A percentile compares a stretch with the other conserved stretches of the same genome.
phyloP scores from a whole-genome alignment of 2,113 vertebrate genomes.

The Mustelus asterias region DNA sequence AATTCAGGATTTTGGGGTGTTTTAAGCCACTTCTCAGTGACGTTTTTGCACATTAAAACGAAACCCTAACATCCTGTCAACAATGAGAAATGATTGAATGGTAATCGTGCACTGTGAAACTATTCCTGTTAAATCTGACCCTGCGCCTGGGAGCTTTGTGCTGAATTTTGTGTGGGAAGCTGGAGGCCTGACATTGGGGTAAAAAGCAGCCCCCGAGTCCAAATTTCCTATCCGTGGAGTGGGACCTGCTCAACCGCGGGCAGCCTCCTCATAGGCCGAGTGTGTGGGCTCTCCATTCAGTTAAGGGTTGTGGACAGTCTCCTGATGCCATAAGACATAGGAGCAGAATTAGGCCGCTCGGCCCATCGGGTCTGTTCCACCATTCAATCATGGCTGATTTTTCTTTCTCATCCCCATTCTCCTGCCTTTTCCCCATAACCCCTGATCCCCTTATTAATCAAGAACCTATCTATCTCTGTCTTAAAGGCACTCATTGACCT shows the following conservation, averaged over 20 bases:
- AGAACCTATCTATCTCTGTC: too few relatives aligned
- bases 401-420: too few relatives aligned
- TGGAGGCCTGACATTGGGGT: too few relatives aligned
- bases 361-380: too few relatives aligned
- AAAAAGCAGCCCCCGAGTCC: background rate
- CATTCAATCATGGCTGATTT: too few relatives aligned
- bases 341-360: too few relatives aligned
- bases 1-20: background rate
- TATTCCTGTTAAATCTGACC: background rate
- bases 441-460: too few relatives aligned
- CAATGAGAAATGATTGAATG: background rate
- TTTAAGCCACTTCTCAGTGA: background rate
- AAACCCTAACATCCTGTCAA: background rate
- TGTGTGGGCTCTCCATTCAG: too few relatives aligned
- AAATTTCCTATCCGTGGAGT: background rate
- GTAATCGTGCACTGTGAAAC: background rate
- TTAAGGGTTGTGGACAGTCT: too few relatives aligned
- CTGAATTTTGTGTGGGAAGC: background rate
- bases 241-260: background rate
- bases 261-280: background rate
- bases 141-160: background rate
- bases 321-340: too few relatives aligned
- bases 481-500: too few relatives aligned
- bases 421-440: too few relatives aligned
- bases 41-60: background rate